A percentile compares a stretch with the other conserved stretches of the same genome.
Evolutionary conservation across 2,113 vertebrate species (phyloP).

Genomic region (Misgurnus anguillicaudatus): DNA sequence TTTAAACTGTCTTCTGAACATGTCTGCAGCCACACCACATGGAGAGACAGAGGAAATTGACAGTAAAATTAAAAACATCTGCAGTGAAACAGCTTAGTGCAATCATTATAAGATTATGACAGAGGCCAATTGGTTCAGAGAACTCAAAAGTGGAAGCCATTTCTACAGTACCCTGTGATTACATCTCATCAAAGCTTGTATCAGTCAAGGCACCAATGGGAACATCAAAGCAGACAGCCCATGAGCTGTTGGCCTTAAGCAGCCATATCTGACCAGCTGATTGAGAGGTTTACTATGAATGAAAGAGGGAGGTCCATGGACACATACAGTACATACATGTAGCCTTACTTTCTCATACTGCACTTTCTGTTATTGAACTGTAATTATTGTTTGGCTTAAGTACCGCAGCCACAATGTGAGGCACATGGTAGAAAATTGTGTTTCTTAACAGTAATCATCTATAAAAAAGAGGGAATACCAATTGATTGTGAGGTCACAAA

Average conservation of each 20-base stretch:
- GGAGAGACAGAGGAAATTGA: not conserved
- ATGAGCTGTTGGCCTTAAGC: not conserved
- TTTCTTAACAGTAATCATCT: constrained; percentile 52
- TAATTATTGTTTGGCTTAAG: constrained; percentile 75
- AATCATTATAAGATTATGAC: not conserved
- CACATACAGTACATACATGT: constrained; percentile 61
- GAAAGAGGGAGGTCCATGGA: constrained; percentile 54
- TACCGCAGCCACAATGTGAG: constrained; percentile 58
- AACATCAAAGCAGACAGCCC: constrained; percentile 10
- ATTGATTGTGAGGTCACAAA: constrained; percentile 4
- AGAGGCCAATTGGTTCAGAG: not conserved
- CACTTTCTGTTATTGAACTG: constrained; percentile 48
- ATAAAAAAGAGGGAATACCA: constrained; percentile 45
- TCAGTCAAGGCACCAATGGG: constrained; percentile 20
- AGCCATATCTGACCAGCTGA: constrained; percentile 44
- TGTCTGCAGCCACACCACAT: constrained; percentile 2
- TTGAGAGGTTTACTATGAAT: constrained; percentile 54
- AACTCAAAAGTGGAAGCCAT: not conserved
- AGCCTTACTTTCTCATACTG: not conserved
- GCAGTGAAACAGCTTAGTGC: not conserved
- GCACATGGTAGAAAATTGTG: constrained; percentile 70
- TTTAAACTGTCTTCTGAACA: not conserved
- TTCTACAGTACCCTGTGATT: not conserved
- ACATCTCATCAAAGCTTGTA: too few species aligned
- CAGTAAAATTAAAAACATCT: constrained; percentile 21